These are phyloP conservation scores for Lutjanus campechanus DNA, from an alignment of 2,797 vertebrate genomes.

Conservation along the genomic window DNA sequence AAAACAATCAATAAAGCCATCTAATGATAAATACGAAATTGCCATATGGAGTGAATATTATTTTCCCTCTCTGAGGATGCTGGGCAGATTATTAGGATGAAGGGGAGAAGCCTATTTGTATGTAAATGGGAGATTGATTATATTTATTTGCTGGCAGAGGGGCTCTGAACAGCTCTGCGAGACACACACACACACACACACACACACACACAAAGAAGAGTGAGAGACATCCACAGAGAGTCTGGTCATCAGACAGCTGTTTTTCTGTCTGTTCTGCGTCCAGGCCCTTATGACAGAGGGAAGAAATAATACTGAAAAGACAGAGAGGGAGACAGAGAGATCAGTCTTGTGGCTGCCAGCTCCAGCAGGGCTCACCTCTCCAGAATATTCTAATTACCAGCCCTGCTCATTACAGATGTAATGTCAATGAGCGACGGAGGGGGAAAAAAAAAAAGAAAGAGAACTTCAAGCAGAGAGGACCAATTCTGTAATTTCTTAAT, in stretches of 20 bases:
- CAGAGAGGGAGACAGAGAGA: constrained; percentile 54
- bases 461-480: constrained; percentile 82
- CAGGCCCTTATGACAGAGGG: constrained; percentile 62
- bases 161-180: constrained; percentile 49
- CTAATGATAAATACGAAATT: constrained; percentile 86
- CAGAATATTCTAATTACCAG: constrained; percentile 88
- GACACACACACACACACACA: constrained; percentile 14
- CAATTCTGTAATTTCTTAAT: constrained; percentile 89
- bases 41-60: constrained; percentile 81
- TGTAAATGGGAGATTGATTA: constrained; percentile 89
- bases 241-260: constrained; percentile 70
- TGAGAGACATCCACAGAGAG: constrained; percentile 60
- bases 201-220: constrained; percentile 53
- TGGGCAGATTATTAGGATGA: constrained; percentile 81
- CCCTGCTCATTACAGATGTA: constrained; percentile 86
- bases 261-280: constrained; percentile 68
- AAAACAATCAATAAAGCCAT: constrained; percentile 87
- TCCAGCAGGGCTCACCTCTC: constrained; percentile 81
- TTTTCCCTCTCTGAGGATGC: constrained; percentile 79
- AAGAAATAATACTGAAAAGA: constrained; percentile 64
- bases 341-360: constrained; percentile 75
- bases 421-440: constrained; percentile 78
- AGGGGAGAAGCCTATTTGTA: constrained; percentile 87
- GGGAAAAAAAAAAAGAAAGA: constrained; percentile 35
- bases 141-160: constrained; percentile 87